These are phyloP conservation scores for Mycteria americana DNA, from an alignment of 2,797 vertebrate species.

Conservation along the genomic window DNA sequence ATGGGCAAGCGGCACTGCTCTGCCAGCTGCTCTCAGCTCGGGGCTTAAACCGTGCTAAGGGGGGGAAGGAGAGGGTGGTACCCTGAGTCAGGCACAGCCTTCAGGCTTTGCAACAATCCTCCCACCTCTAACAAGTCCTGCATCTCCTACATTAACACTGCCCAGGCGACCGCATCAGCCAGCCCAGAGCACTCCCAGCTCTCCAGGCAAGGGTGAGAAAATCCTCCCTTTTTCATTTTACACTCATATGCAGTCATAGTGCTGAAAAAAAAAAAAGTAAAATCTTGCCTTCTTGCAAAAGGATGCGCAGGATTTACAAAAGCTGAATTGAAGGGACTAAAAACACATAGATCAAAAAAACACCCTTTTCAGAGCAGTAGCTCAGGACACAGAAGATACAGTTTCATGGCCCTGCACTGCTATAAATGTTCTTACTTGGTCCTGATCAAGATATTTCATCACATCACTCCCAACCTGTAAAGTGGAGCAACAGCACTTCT, in stretches of 20 bases:
- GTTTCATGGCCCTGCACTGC: background rate
- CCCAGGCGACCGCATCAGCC: rapidly evolving
- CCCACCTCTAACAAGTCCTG: background rate
- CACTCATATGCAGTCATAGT: background rate
- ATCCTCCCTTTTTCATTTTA: background rate
- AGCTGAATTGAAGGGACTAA: background rate
- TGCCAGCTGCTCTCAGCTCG: background rate
- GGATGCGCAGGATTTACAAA: background rate
- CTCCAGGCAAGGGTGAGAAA: background rate
- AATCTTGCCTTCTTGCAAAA: background rate
- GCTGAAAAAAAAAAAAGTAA: background rate
- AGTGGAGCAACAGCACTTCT: background rate
- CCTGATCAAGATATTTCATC: background rate
- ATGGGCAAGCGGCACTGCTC: background rate
- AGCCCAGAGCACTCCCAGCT: background rate
- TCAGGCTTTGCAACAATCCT: background rate
- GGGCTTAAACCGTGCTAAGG: background rate
- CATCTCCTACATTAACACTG: background rate
- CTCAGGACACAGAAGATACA: rapidly evolving
- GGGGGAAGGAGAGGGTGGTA: background rate
- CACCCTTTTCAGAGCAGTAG: background rate
- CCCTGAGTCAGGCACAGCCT: background rate
- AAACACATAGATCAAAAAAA: background rate
- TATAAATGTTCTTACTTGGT: background rate
- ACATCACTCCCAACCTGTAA: background rate